Conservation (phyloP, 2,888 invertebrate genomes). For the Nemapogon koenigi region DNA sequence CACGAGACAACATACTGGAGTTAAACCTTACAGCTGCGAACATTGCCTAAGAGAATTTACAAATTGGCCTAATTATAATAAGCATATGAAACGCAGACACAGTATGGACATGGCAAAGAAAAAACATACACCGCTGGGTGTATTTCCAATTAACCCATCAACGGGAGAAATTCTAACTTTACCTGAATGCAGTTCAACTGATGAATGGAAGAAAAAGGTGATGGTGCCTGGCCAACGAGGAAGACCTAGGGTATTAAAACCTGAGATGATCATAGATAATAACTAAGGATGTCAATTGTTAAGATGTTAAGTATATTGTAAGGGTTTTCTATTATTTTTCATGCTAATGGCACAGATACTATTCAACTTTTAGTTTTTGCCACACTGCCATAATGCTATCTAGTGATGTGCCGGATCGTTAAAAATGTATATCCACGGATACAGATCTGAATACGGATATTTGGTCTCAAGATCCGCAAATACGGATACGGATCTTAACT, state of each 20-base stretch:
- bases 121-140: conserved; percentile 39
- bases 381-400: no score
- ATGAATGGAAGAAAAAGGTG: conserved; percentile 35
- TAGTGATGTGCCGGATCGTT: no score
- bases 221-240: conserved; percentile 13
- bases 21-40: conserved; percentile 72
- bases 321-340: no score
- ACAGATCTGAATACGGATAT: no score
- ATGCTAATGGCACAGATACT: no score
- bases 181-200: conserved; percentile 25
- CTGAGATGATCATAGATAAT: not conserved
- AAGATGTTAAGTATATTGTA: not conserved
- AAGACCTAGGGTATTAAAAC: not conserved
- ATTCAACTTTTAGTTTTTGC: no score
- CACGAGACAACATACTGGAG: conserved; percentile 70
- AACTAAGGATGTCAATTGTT: not conserved
- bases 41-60: conserved; percentile 72
- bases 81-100: conserved; percentile 78
- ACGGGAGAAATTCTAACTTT: conserved; percentile 26
- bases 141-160: conserved; percentile 32
- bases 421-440: no score
- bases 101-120: conserved; percentile 46
- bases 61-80: conserved; percentile 80
- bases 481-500: no score
- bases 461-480: no score